Base-by-base conservation (phyloP, 2,888 invertebrate species). In the Pterobdella sp. region DNA sequence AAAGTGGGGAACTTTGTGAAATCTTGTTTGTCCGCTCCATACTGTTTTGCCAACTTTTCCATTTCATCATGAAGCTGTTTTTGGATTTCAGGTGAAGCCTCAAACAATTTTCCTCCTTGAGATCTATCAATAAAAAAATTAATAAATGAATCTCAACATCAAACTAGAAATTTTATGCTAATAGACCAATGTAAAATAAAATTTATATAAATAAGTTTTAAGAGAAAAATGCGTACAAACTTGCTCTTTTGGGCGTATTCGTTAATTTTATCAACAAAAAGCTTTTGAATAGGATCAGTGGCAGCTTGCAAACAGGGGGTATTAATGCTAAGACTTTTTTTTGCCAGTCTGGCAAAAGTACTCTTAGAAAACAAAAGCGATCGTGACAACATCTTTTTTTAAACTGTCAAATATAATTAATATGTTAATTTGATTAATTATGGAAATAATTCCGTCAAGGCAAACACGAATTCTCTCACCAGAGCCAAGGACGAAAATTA, bases 1-100 rank as follows among this genome's bases (percentile, higher is more conserved):
- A 94, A 90, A 22, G 88, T 82, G 18, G 95, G 95, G 84, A 96
- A 94, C 83, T 92, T 87, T 29, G 91, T 90, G 91, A 94, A 91
- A 81, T 94, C 92, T 2, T 87, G 87, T 64, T 90, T 91, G 18
- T 87, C 81, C 72, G 88, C 90, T 78, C 91, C 91, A 80, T 85
- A 94, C 78, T 89, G 89, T 80, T 88, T 89, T 72, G 90, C 88
- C 49, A 93, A 87, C 84, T 91, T 91, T 4, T 91, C 91, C 78
- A 94, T 83, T 82, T 94, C 92, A 22, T 88, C 85, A 81, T 90
- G 88, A 76, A 91, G 83, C 81, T 91, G 90, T 78, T 87, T 89
- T 81, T 91, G 87, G 60, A 90, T 88, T 35, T 89, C 88, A 0
- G 93, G 90, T 71, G 89, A 89, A 1, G 91, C 86, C 72, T 93